phyloP scores from a whole-genome alignment of 2,113 vertebrate species.

The Myrmecobius fasciatus region DNA sequence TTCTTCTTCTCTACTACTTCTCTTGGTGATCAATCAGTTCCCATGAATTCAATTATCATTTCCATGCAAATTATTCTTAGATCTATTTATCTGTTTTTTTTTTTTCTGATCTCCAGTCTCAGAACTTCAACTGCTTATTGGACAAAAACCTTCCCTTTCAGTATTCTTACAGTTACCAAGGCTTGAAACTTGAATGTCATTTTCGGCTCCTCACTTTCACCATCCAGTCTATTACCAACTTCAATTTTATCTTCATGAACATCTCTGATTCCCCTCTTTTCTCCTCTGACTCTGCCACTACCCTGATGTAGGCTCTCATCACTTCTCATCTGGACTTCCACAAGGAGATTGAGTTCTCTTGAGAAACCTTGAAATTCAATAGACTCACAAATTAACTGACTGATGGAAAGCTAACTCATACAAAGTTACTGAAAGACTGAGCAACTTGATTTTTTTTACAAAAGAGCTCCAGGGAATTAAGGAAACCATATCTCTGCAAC shows the following conservation, averaged over 20 bases:
- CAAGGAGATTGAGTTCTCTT: not conserved
- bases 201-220: not conserved
- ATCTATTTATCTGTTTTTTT: not conserved
- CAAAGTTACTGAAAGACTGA: not conserved
- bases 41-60: not conserved
- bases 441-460: not conserved
- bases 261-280: not conserved
- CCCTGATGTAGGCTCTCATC: not conserved
- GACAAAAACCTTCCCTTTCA: not conserved
- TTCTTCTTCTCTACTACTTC: too few relatives aligned
- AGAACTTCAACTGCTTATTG: not conserved
- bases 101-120: not conserved
- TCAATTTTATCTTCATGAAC: not conserved
- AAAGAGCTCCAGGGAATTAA: too few relatives aligned
- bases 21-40: not conserved
- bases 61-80: not conserved
- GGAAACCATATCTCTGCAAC: too few relatives aligned
- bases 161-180: not conserved
- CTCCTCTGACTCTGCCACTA: not conserved
- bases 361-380: not conserved
- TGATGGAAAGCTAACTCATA: not conserved
- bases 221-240: not conserved
- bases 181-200: not conserved
- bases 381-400: not conserved
- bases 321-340: not conserved